phyloP scores from a whole-genome alignment of 2,888 invertebrate species.

The Anticlea derivata region DNA sequence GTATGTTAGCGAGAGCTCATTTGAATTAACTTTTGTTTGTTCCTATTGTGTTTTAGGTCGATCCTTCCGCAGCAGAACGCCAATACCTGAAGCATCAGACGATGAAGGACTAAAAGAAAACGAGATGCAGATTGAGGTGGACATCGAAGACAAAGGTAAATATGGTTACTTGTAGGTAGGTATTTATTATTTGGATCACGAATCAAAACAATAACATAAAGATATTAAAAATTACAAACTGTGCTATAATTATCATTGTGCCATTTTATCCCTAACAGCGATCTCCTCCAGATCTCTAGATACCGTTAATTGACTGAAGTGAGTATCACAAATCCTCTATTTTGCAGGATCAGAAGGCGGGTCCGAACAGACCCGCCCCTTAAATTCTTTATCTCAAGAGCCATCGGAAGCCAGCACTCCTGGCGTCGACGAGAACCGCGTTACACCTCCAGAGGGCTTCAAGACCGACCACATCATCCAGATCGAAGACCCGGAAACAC shows the following conservation, averaged over 20 bases:
- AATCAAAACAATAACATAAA: too few species aligned
- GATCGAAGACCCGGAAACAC: constrained; percentile 66
- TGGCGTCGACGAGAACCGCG: constrained; percentile 47
- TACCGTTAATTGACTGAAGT: too few species aligned
- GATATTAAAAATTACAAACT: too few species aligned
- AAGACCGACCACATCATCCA: constrained; percentile 52
- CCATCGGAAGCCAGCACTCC: constrained; percentile 61
- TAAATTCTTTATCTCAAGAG: constrained; percentile 62
- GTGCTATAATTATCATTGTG: too few species aligned
- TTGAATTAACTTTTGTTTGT: too few species aligned
- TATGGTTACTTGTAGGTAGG: too few species aligned
- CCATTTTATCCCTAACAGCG: too few species aligned
- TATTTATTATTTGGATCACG: too few species aligned
- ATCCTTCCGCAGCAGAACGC: constrained; percentile 80
- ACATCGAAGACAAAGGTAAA: constrained; percentile 72
- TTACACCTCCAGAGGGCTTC: constrained; percentile 54
- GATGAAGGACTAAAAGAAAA: constrained; percentile 70
- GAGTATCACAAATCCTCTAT: too few species aligned
- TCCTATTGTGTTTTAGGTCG: constrained; percentile 46
- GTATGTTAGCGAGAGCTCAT: too few species aligned
- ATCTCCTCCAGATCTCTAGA: too few species aligned
- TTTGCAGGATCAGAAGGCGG: constrained; percentile 57
- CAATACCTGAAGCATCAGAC: constrained; percentile 83
- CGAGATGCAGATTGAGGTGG: constrained; percentile 70
- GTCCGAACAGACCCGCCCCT: constrained; percentile 59